Evolutionary conservation across 2,888 invertebrate species (phyloP), one percentile per base, ranked within the genome.

Genomic region (Masnerella sp.): DNA sequence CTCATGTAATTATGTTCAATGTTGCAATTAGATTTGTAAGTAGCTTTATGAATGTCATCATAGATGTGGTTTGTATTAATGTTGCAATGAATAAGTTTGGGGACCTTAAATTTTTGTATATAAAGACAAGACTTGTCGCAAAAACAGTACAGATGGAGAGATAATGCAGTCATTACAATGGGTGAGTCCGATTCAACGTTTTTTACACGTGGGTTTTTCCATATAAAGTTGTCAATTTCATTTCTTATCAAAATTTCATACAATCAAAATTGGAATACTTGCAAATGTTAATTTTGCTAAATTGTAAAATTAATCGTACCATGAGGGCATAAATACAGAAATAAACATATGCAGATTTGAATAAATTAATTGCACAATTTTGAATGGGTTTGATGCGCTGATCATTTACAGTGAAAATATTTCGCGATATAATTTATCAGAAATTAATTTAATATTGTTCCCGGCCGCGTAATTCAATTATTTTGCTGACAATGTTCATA

Each of bases 101-200:
- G 47, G 51, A 62, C 47, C 47, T 59, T 52, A 64, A 68, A 62
- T 45, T 58, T 58, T 42, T 42, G 58, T 74, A 64, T 74, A 74
- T 68, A 64, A 74, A 64, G 58, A 54, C 38, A 36, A 49, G 56
- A 14, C 51, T 51, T 43, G 42, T 45, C 38, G 43, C 22, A 38
- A 40, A 64, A 42, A 61, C 51, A 4, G 7, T 45, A 43, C 28
- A 58, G 42, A 54, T 62, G 42, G 22, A 43, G 49, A 25, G 40
- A 68, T 62, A 68, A 73, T 73, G 73, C 73, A 73, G 73, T 42
- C 68, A 54, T 58, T 68, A 58, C 30, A 5, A 70, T 70, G 62
- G 70, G 69, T 61, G 30, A 61, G 69, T 58, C 2, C 14, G n/a
- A n/a, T n/a, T n/a, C n/a, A n/a, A n/a, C n/a, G n/a, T n/a, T n/a